Base-by-base conservation (phyloP, 2,888 invertebrate genomes). In the Drosophila anomelani region DNA sequence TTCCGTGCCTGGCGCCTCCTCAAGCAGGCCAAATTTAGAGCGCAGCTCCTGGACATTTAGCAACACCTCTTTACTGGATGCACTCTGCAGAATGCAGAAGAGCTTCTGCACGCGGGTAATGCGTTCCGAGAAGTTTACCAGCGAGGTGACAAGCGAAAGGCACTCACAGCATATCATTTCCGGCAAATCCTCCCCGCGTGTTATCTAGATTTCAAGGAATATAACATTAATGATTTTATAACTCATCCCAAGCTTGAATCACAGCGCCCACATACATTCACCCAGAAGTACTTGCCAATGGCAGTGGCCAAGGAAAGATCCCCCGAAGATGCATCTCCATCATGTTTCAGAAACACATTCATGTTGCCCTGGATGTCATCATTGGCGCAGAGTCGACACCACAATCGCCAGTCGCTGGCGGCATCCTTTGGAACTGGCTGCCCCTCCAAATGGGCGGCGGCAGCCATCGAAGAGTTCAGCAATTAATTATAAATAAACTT, bases 71-170 rank as follows among this genome's bases (percentile, higher is more conserved):
- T 61, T 43, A 3, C 56, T 58, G 8, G 71, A 47, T 1, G 68
- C 60, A 44, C 79, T 81, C 36, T 81, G 81, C 12, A 92, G 57
- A n/a, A 88, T 81, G 15, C 75, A 76, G 56, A 84, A 92, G 72
- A 92, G 88, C 49, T 89, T 85, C 55, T 92, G 91, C 15, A 92
- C 91, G 1, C 91, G 87, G 0, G 81, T 78, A 4, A 91, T 83
- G 4, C 90, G 89, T 32, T 91, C 89, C n/a, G 88, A 82, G 49
- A 92, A 92, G 1, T 88, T 88, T 0, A 88, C 83, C 53, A 92
- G 59, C 4, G 84, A 80, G 0, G 89, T 88, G 7, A 92, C 79
- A 26, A 91, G 51, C 0, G 88, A 79, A 41, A 91, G 77, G 56
- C 92, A 92, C 43, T 84, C 85, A 1, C 77, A 78, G 63, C 92